Base-by-base conservation (phyloP, 2,888 invertebrate species). In the Phorcus lineatus region DNA sequence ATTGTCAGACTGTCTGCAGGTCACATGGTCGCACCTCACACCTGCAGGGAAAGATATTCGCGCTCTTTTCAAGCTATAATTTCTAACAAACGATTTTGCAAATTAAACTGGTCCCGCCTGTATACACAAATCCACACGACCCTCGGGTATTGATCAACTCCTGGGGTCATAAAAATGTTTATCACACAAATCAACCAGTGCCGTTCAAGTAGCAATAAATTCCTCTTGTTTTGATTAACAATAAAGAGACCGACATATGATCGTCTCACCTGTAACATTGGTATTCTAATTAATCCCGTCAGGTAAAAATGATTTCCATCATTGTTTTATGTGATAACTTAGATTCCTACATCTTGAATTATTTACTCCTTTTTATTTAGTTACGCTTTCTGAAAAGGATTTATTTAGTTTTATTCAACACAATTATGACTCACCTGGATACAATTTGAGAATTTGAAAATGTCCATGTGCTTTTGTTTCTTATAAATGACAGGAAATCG, bases 51-150 rank as follows among this genome's bases (percentile, higher is more conserved):
- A 24, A 28, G 40, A 40, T 36, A 40, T 70, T 17, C 70, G 36
- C 40, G 16, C 0, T 70, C 17, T 40, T 70, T 70, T 70, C 36
- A 70, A 40, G 36, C 11, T 11, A n/a, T n/a, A 40, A 17, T 36
- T n/a, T 70, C 40, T 36, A 70, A 70, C 70, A 70, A 70, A 36
- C 36, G 70, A 40, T 70, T n/a, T 70, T 70, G 36, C 70, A 36
- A 70, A 70, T 70, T 36, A 36, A 70, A 70, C 47, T 47, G 47
- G 47, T 13, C 47, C 17, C 70, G 17, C 36, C 62, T 19, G 36
- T 31, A 36, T 67, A 70, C 70, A 36, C 36, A 40, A 70, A 47
- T 24, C 17, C 11, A 31, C 70, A 36, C 16, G 11, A 70, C 70
- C 31, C 40, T 31, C 31, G 36, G 17, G 70, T 62, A 62, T 24